phyloP scores from a whole-genome alignment of 2,113 vertebrate species.

The Acanthochromis polyacanthus region DNA sequence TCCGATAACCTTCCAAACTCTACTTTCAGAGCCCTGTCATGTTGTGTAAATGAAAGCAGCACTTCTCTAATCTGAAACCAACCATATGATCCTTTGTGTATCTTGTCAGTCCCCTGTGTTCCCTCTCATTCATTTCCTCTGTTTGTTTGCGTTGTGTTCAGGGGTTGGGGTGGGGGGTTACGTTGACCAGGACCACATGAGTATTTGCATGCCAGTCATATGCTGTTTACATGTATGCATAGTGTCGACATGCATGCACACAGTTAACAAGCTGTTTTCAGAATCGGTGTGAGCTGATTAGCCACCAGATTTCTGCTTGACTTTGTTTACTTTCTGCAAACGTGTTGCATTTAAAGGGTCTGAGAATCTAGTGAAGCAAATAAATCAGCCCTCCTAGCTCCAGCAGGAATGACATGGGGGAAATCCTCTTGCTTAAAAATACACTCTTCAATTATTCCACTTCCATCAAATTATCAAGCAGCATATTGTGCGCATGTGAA shows the following conservation, averaged over 20 bases:
- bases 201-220: background rate
- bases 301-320: background rate
- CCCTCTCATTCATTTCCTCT: background rate
- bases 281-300: background rate
- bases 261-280: background rate
- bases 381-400: background rate
- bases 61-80: background rate
- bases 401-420: background rate
- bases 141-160: background rate
- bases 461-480: background rate
- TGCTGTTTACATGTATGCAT: slow-evolving; percentile 30
- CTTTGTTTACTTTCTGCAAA: background rate
- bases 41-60: no score
- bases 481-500: slow-evolving; percentile 13
- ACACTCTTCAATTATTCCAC: no score
- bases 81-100: background rate
- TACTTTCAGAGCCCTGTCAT: no score
- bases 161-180: background rate
- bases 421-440: background rate
- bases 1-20: no score
- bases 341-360: background rate
- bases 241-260: background rate
- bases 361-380: slow-evolving; percentile 4
- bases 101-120: background rate
- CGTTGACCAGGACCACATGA: background rate